phyloP scores from a whole-genome alignment of 2,797 vertebrate species.

The Macrochelys suwanniensis region DNA sequence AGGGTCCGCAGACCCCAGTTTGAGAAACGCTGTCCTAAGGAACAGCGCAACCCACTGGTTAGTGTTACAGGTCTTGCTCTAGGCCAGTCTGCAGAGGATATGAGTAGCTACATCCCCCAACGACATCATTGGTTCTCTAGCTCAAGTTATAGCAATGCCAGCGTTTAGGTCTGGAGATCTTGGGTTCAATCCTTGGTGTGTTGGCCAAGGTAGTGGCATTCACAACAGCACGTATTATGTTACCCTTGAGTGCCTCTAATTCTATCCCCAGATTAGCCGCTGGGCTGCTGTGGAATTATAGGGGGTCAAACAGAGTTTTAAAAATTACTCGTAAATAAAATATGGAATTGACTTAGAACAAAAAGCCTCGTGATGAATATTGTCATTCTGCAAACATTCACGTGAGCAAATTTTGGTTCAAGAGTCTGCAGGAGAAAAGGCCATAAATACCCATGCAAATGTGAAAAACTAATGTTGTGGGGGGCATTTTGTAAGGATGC shows the following conservation, averaged over 20 bases:
- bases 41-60: background rate
- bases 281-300: background rate
- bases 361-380: rapidly evolving
- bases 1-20: too few species aligned
- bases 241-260: background rate
- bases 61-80: background rate
- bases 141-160: background rate
- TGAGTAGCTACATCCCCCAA: background rate
- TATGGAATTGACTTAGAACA: background rate
- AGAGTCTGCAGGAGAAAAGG: background rate
- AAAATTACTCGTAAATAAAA: background rate
- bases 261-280: background rate
- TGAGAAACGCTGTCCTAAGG: too few species aligned
- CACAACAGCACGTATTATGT: rapidly evolving
- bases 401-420: rapidly evolving
- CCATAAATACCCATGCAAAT: background rate
- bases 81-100: background rate
- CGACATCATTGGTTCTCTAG: background rate
- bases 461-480: background rate
- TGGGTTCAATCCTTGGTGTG: background rate
- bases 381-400: background rate
- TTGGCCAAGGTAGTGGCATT: background rate
- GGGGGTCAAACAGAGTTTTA: rapidly evolving
- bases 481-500: background rate
- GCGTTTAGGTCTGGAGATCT: background rate